Percentiles rank a stretch among this genome's conserved stretches.
These are phyloP conservation scores for Erythrocercus mccallii DNA, from an alignment of 2,113 vertebrate genomes.

Conservation along the genomic window DNA sequence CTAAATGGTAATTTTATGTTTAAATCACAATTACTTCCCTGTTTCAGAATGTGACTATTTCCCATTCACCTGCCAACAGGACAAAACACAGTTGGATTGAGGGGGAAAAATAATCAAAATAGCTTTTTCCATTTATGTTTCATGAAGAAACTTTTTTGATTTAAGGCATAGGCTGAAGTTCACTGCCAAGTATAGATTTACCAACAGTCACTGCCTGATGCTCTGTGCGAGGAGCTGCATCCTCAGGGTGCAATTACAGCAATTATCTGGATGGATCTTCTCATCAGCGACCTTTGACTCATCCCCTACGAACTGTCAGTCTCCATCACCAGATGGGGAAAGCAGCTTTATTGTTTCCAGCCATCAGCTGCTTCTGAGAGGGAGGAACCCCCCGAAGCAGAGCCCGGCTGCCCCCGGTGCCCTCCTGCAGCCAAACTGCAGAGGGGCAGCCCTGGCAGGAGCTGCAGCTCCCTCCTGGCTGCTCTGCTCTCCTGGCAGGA, in stretches of 20 bases:
- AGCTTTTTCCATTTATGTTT: not conserved
- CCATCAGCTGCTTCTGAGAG: not conserved
- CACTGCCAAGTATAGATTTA: not conserved
- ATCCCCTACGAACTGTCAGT: not conserved
- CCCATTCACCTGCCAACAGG: not conserved
- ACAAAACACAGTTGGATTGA: not conserved
- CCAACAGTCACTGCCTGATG: not conserved
- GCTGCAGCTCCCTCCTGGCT: not conserved
- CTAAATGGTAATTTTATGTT: not conserved
- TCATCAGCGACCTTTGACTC: conserved; percentile 54
- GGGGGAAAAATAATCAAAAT: not conserved
- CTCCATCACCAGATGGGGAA: conserved; percentile 15
- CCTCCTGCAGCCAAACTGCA: not conserved
- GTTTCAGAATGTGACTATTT: not conserved
- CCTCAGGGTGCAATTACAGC: conserved; percentile 52
- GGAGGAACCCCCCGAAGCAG: not conserved
- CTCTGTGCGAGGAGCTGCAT: not conserved
- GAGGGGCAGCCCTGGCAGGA: not conserved
- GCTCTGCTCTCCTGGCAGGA: not conserved
- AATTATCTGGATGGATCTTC: conserved; percentile 57
- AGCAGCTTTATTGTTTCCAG: not conserved
- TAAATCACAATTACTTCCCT: not conserved
- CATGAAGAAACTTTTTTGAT: not conserved
- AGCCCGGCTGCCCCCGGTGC: not conserved
- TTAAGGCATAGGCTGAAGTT: not conserved